Base-by-base conservation (phyloP, 2,888 invertebrate genomes). In the Kryphioiulus occultus region DNA sequence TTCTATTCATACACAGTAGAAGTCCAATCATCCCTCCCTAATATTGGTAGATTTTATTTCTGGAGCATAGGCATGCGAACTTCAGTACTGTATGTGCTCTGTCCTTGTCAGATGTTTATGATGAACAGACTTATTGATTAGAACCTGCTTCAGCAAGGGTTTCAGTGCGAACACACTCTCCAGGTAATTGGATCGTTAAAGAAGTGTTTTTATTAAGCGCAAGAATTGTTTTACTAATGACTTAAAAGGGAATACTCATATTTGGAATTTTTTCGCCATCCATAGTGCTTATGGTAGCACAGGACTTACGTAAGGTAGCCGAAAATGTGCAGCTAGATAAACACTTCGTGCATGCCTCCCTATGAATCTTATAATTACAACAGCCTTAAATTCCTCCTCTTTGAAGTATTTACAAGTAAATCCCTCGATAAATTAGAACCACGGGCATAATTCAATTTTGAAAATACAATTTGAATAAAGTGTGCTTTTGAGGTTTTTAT, bases 401-500 rank as follows among this genome's bases (percentile, higher is more conserved):
- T 68, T 68, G 68, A 68, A 68, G 68, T 68, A 68, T 68, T 68
- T 22, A 26, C 68, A 68, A 68, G 68, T 22, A 68, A 68, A 26
- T 68, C 68, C 68, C 68, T 68, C 68, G 68, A 68, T 68, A 68
- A 68, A 68, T 68, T 68, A 68, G 68, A 68, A 68, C 68, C 68
- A 68, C 26, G 26, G 68, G 68, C 26, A 68, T 68, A 68, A 68
- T 68, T 68, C 26, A 68, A 68, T 68, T 68, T 68, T 22, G 26
- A 68, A 68, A 68, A 68, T 68, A 26, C 26, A 68, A 68, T 68
- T 68, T 68, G 26, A 68, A 68, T 68, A 22, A 68, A 68, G 68
- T 68, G 68, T 68, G 26, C 68, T 68, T 68, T 68, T 68, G 26
- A 68, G 26, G 68, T 68, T 68, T 68, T 68, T 68, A 9, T 68